Evolutionary conservation across 1,140 invertebrate genomes (phyloP), one percentile per base, ranked within the genome.

Genomic region (Macrocentrus cingulum): DNA sequence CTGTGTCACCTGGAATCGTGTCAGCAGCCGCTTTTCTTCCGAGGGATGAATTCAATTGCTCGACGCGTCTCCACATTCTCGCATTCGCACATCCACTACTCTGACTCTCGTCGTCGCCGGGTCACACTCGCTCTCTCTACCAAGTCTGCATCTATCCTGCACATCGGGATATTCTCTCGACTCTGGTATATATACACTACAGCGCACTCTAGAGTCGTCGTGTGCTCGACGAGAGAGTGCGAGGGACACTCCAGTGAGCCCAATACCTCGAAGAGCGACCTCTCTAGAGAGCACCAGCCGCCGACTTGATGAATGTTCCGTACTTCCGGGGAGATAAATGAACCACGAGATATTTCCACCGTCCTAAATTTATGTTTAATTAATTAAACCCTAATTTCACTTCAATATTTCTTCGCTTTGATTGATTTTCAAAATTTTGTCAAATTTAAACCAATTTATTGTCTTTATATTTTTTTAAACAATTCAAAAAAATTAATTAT

Each of bases 281-380:
- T 22, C 49, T 51, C 23, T 23, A 29, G 39, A 29, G 52, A 11
- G 15, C n/a, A 18, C 23, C 25, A 18, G 4, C 41, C 46, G 60
- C 48, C 39, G 41, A 56, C 61, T 62, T 62, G 61, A 62, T 62
- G 57, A 62, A 62, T 62, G 61, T 56, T 46, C 52, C 48, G 52
- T 51, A 59, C 52, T 56, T 62, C 53, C 56, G 53, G n/a, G 34
- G 45, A 59, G 56, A 59, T 60, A 54, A 63, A 60, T 60, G 54
- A 52, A 63, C 58, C 45, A 42, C 48, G 54, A 52, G 56, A 52
- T 56, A 57, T 60, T 56, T 46, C 36, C 29, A 49, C 46, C 51
- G 56, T 44, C 57, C 41, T 46, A 39, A 57, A 60, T 63, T 56
- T 57, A 63, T 60, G 57, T 54, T 63, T 52, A 60, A 60, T 60